A percentile compares a stretch with the other conserved stretches of the same genome.
Evolutionary conservation across 1,140 invertebrate genomes (phyloP).

Genomic region (Atta texana): DNA sequence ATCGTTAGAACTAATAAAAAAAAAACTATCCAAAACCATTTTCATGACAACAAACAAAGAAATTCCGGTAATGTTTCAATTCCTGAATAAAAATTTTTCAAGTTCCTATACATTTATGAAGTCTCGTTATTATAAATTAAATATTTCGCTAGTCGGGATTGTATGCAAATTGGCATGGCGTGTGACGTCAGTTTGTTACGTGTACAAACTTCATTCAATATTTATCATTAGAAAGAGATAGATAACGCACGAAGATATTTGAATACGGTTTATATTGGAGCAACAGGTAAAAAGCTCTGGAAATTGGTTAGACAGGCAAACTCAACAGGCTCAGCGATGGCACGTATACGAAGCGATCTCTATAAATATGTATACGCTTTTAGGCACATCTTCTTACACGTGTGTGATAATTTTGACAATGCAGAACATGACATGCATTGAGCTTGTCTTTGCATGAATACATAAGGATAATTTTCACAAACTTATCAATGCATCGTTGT

Average conservation of each 20-base stretch:
- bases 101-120: background rate
- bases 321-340: constrained; percentile 50
- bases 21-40: background rate
- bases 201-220: constrained; percentile 46
- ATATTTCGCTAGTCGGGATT: background rate
- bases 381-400: constrained; percentile 45
- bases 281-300: constrained; percentile 63
- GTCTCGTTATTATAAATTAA: background rate
- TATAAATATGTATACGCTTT: constrained; percentile 61
- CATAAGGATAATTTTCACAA: background rate
- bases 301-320: constrained; percentile 63
- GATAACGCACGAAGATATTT: constrained; percentile 58
- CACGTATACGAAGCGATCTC: constrained; percentile 46
- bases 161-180: background rate
- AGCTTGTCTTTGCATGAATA: constrained; percentile 40
- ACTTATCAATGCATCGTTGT: background rate
- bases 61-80: background rate
- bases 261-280: constrained; percentile 57
- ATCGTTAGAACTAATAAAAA: background rate
- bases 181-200: constrained; percentile 4
- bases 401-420: constrained; percentile 43
- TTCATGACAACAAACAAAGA: background rate
- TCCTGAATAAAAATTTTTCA: background rate
- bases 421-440: constrained; percentile 27
- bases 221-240: constrained; percentile 62